Evolutionary conservation across 1,140 invertebrate species (phyloP), one percentile per base, ranked within the genome.

Genomic region (Cyclina sinensis): DNA sequence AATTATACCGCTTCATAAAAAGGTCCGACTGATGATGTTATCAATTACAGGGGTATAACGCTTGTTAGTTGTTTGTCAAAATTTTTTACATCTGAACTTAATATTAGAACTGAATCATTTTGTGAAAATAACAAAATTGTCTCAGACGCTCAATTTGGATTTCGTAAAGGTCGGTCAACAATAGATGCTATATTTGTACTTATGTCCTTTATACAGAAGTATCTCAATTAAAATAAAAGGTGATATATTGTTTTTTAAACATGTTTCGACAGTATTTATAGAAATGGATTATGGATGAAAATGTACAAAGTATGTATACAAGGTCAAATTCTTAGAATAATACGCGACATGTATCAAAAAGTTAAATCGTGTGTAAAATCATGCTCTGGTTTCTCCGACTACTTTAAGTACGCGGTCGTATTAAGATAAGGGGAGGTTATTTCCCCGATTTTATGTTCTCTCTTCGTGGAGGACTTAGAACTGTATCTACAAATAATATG

Each of bases 381-480:
- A 24, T 35, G 46, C 11, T 48, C 30, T 48, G 0, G 51, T 1
- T 81, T 59, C 24, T 59, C 48, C 4, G 32, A 62, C 12, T 81
- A 16, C 57, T 81, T 81, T 59, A 35, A 35, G 30, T 59, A 59
- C 24, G 48, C 48, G 32, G 43, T 81, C 2, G 78, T 48, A 9
- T 62, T 81, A 32, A 12, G 78, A 32, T 54, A 81, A 62, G 78
- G 78, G 51, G 78, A 81, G 48, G 32, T 81, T 59, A 54, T 62
- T 32, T 59, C 5, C 51, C 7, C 48, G 30, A 81, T 81, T 0
- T 21, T 81, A 1, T 57, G 57, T 74, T 81, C 48, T 59, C 30
- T 81, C 11, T 81, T 59, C 30, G 48, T 81, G n/a, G 78, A 81
- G 12, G n/a, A n/a, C n/a, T n/a, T n/a, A n/a, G n/a, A n/a, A n/a